phyloP scores from a whole-genome alignment of 1,140 invertebrate species.

The Pseudomyrmex dendroicus region DNA sequence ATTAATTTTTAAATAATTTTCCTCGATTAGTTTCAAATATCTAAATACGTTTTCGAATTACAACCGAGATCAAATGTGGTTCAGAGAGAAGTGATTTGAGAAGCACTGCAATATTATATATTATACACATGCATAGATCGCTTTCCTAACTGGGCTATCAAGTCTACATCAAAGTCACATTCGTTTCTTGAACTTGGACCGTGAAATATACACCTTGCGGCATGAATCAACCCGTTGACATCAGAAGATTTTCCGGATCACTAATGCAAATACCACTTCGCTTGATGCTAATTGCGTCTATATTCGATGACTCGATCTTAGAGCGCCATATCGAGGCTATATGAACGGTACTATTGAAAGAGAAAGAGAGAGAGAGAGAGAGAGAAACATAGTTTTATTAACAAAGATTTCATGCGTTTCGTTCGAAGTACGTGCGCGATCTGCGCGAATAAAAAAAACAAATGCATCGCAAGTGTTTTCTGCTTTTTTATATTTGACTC shows the following conservation, averaged over 20 bases:
- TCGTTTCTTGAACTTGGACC: conserved; percentile 37
- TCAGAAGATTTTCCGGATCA: conserved; percentile 36
- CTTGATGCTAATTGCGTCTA: conserved; percentile 30
- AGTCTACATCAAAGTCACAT: conserved; percentile 44
- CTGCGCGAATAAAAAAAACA: too few relatives aligned
- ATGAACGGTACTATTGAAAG: not conserved
- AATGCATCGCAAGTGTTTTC: not conserved
- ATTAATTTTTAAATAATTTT: not conserved
- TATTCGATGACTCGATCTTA: not conserved
- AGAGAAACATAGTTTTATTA: too few relatives aligned
- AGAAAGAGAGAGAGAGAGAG: not conserved
- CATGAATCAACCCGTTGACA: conserved; percentile 43
- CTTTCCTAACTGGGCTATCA: conserved; percentile 10
- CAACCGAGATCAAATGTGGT: not conserved
- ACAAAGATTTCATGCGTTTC: too few relatives aligned
- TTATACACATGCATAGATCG: conserved; percentile 2
- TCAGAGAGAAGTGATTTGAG: not conserved
- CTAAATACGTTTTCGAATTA: not conserved
- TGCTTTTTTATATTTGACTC: not conserved
- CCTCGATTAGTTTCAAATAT: not conserved
- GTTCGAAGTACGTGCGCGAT: too few relatives aligned
- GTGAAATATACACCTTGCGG: conserved; percentile 38
- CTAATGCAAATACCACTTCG: conserved; percentile 32
- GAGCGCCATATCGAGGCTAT: conserved; percentile 2
- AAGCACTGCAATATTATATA: not conserved